Evolutionary conservation across 2,888 invertebrate genomes (phyloP).

Genomic region (Anoplius nigerrimus): DNA sequence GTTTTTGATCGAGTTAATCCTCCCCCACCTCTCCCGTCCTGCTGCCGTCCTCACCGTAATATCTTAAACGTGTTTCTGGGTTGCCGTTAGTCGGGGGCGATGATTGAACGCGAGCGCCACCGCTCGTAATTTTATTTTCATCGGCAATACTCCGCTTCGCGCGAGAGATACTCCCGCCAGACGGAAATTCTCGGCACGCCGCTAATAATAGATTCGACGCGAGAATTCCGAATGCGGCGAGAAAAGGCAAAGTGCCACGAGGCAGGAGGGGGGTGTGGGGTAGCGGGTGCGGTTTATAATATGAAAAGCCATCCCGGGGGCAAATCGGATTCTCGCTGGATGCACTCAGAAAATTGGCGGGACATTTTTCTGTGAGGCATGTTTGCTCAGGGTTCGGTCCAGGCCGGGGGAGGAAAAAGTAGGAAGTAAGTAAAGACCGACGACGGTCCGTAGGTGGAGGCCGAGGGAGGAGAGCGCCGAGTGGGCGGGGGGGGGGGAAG

Average conservation of each 20-base stretch:
- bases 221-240: not conserved
- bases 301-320: constrained; percentile 38
- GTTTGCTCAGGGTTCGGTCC: constrained; percentile 31
- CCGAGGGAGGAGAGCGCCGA: constrained; percentile 18
- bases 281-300: constrained; percentile 35
- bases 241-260: not conserved
- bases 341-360: constrained; percentile 57
- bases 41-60: too few relatives aligned
- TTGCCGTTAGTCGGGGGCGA: too few relatives aligned
- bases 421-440: constrained; percentile 45
- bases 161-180: too few relatives aligned
- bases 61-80: too few relatives aligned
- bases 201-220: too few relatives aligned
- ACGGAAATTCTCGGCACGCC: too few relatives aligned
- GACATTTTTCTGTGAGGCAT: constrained; percentile 50
- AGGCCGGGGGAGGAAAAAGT: constrained; percentile 45
- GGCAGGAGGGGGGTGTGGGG: not conserved
- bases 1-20: too few relatives aligned
- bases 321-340: constrained; percentile 41
- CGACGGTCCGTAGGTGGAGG: not conserved
- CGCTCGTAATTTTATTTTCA: too few relatives aligned
- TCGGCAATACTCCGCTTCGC: too few relatives aligned
- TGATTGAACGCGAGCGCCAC: too few relatives aligned
- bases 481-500: constrained; percentile 23
- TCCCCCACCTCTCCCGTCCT: too few relatives aligned